These are phyloP conservation scores for Oncopodura yosiiana DNA, from an alignment of 1,140 invertebrate species.

Conservation along the genomic window DNA sequence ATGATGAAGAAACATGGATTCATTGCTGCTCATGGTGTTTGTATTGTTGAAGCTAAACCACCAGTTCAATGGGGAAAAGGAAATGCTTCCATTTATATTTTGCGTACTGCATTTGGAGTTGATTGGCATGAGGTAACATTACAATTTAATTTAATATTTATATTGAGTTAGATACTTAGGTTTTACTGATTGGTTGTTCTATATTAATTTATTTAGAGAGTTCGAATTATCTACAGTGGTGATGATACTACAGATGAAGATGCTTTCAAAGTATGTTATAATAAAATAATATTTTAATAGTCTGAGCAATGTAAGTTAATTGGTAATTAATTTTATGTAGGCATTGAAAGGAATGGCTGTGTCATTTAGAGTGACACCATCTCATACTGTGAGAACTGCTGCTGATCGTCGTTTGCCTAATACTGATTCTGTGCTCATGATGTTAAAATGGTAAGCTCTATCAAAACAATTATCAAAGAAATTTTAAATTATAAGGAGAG, in stretches of 20 bases:
- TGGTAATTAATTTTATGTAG: slow-evolving; percentile 7
- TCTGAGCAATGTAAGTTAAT: no score
- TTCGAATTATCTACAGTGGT: slow-evolving; percentile 79
- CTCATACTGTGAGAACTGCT: slow-evolving; percentile 70
- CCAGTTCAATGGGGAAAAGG: slow-evolving; percentile 84
- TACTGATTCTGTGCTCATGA: slow-evolving; percentile 74
- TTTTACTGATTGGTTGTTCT: no score
- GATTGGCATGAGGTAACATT: slow-evolving; percentile 92
- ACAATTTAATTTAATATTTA: no score
- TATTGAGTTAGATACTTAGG: no score
- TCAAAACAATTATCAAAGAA: no score
- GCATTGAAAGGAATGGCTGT: slow-evolving; percentile 58
- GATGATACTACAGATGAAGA: slow-evolving; percentile 85
- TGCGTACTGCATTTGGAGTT: slow-evolving; percentile 75
- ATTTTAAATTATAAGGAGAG: no score
- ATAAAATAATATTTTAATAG: no score
- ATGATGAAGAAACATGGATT: no score
- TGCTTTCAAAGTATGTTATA: slow-evolving; percentile 73
- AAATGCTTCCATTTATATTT: slow-evolving; percentile 76
- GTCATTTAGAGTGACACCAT: slow-evolving; percentile 75
- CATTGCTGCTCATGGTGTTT: slow-evolving; percentile 69
- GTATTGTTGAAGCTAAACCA: slow-evolving; percentile 75
- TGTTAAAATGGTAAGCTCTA: slow-evolving; percentile 86
- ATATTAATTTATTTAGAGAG: no score
- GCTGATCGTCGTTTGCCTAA: slow-evolving; percentile 73